Evolutionary conservation across 2,888 invertebrate species (phyloP), one percentile per base, ranked within the genome.

Genomic region (Melolontha melolontha): DNA sequence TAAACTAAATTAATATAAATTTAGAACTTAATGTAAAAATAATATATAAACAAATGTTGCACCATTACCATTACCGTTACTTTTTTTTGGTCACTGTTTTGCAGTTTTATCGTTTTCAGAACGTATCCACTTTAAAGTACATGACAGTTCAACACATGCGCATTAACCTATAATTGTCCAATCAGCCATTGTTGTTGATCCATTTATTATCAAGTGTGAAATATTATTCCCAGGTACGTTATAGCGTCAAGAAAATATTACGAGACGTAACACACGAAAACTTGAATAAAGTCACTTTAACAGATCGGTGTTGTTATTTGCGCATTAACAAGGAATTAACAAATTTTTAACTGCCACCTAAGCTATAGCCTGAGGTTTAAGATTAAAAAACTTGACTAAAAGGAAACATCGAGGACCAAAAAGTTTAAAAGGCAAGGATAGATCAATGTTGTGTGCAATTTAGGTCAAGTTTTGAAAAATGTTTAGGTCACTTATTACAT

Each of bases 181-280:
- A 82, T 82, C 83, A 82, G 84, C 84, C 84, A 84, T 84, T 84
- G 83, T 83, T 80, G 83, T 84, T 84, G 83, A 83, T 83, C 80
- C 81, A 81, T 79, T 75, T 82, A 78, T 80, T 81, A 78, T 78
- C 78, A 75, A 78, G 78, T 79, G 80, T 79, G 78, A 77, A 78
- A 76, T 75, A 76, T 75, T 77, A 80, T 77, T 77, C 78, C 79
- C 81, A 83, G 82, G 82, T 83, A 77, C 70, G 76, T 73, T 54
- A 62, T 34, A 62, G 34, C 16, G 59, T 62, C 47, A 62, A 22
- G 34, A 47, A 47, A 62, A 47, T 62, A 14, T 62, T 34, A 11
- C 27, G 34, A 47, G 39, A 62, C 47, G 47, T 62, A 62, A 16
- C 44, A 16, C 17, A 34, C 39, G 11, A 11, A 34, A 47, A 47